Conservation (phyloP, 1,140 invertebrate species). For the Sycobia sp. region DNA sequence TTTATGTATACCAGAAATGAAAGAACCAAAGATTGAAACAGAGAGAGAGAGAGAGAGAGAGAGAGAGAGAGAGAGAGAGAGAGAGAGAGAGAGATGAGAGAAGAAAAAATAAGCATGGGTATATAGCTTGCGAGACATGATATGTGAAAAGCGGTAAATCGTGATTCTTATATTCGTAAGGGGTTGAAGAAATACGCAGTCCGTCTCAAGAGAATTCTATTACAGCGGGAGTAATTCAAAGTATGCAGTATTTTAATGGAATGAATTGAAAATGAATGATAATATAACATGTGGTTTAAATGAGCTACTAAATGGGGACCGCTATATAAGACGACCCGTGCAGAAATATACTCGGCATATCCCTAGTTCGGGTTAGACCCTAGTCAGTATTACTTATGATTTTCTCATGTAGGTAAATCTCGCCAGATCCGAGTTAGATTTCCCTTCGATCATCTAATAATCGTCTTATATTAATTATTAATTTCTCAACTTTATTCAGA, state of each 20-base stretch:
- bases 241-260: not conserved
- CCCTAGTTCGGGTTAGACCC: too few relatives aligned
- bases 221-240: not conserved
- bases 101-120: too few relatives aligned
- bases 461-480: too few relatives aligned
- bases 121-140: too few relatives aligned
- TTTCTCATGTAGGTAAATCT: too few relatives aligned
- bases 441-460: too few relatives aligned
- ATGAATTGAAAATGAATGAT: not conserved
- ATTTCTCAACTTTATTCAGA: too few relatives aligned
- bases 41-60: not conserved
- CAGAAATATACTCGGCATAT: too few relatives aligned
- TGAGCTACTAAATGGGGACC: too few relatives aligned
- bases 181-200: slow-evolving; percentile 12
- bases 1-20: slow-evolving; percentile 11
- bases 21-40: not conserved
- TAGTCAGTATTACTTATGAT: too few relatives aligned
- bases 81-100: not conserved
- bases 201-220: not conserved
- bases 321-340: too few relatives aligned
- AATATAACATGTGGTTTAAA: not conserved
- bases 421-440: too few relatives aligned
- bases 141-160: slow-evolving; percentile 3
- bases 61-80: not conserved
- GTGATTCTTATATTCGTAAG: not conserved